Evolutionary conservation across 2,888 invertebrate genomes (phyloP), one percentile per base, ranked within the genome.

Genomic region (Lasioglossum zephyrum): DNA sequence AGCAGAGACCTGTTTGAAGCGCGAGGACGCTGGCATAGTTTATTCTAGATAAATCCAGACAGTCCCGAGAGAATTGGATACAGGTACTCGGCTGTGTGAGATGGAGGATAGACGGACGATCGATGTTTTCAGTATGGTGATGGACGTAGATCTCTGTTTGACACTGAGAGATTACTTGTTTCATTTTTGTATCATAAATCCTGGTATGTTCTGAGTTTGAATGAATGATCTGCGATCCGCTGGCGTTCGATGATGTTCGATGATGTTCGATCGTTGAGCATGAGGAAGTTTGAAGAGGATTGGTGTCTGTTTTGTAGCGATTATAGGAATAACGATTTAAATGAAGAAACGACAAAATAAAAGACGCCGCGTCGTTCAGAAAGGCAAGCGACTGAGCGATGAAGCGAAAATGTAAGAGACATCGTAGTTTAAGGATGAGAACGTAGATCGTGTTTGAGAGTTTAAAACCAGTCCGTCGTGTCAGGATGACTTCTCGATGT

Each of bases 1-100:
- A 90, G 11, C 90, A 90, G 72, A 81, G 91, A 69, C 89, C 90
- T 0, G 90, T 92, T 18, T 92, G 88, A 92, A 57, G 5, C 36
- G 18, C 66, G 66, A 66, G 9, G 36, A 66, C 36, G 8, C 18
- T 36, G 36, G 5, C 9, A 26, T 13, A 60, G 16, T 31, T 60
- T n/a, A n/a, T 9, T 11, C 11, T 0, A 44, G 44, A 11, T 44
- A 11, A 44, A 44, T 13, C 44, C 8, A 22, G 53, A 53, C 0
- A 26, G 13, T 4, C 13, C 26, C 26, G 26, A 16, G 26, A 60
- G 26, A 13, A 60, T 60, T 31, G 13, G 13, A 31, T 0, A 31
- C 26, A 16, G 5, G 60, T 60, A 13, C 9, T 9, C n/a, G 57
- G 18, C n/a, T 60, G n/a, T 1, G 53, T 1, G 22, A 22, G 53